Conservation (phyloP, 2,113 vertebrate species). For the Phrynosoma platyrhinos region DNA sequence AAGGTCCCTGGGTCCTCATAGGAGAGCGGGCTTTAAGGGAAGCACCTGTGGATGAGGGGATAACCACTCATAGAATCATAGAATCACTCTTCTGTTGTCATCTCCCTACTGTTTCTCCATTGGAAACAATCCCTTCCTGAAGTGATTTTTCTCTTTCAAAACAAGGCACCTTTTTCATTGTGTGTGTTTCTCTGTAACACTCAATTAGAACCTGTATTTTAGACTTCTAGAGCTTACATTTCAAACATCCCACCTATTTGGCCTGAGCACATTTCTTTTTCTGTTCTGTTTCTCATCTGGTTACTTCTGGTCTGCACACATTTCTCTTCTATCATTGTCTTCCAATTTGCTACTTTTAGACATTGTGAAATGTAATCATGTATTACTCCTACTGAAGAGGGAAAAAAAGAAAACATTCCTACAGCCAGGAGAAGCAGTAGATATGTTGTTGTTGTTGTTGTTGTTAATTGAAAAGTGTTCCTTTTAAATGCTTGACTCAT, state of each 20-base stretch:
- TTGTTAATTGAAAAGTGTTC: too few relatives aligned
- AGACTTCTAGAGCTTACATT: not conserved
- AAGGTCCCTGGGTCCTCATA: too few relatives aligned
- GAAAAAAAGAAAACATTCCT: not conserved
- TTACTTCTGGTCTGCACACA: not conserved
- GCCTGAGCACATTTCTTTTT: not conserved
- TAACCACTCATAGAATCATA: too few relatives aligned
- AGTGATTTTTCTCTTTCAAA: not conserved
- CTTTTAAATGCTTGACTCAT: not conserved
- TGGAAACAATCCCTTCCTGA: not conserved
- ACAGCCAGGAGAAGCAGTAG: constrained; percentile 13
- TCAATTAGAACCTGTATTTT: not conserved
- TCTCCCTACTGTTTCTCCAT: not conserved
- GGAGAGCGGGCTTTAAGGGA: too few relatives aligned
- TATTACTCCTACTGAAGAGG: not conserved
- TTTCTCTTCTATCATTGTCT: not conserved
- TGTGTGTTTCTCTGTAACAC: not conserved
- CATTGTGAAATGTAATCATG: rapidly evolving
- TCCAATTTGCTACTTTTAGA: not conserved
- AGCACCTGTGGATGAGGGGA: not conserved
- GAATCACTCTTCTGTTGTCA: too few relatives aligned
- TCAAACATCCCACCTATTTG: not conserved
- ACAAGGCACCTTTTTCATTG: not conserved
- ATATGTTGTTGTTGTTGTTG: not conserved
- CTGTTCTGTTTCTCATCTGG: not conserved